Base-by-base conservation (phyloP, 1,140 invertebrate species). In the Diabrotica virgifera region DNA sequence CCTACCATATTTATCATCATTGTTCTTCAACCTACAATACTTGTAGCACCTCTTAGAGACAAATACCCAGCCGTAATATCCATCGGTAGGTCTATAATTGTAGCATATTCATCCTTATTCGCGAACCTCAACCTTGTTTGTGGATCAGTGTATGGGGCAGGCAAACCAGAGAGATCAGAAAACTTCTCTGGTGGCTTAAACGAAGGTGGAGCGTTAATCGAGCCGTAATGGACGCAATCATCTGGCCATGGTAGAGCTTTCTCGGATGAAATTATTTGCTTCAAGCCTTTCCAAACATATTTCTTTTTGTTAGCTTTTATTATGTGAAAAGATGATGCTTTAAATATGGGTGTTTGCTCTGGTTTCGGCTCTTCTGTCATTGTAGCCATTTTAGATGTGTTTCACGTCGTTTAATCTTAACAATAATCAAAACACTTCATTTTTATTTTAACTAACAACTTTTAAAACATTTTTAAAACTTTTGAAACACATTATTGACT, bases 141-240 rank as follows among this genome's bases (percentile, higher is more conserved):
- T 14, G 94, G 91, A 84, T 96, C 94, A 70, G 90, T 91, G 73
- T 96, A 97, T 54, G 89, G 89, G 54, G 93, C 89, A 58, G 87
- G 86, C 59, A 96, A 76, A 1, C 94, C 94, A 70, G 93, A 95
- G 60, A 96, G 89, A 77, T 97, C 95, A 0, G 94, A 96, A 80
- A 96, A 96, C 74, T 96, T 96, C 77, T 95, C 95, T 3, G 91
- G 86, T 35, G 94, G 95, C 78, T 88, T 90, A 70, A 95, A 93
- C 62, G 93, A 93, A 46, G 94, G 93, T 13, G 93, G 93, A 38
- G 93, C 93, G 82, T 95, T 94, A 65, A 97, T 90, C 51, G 86
- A 87, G 75, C 88, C 89, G 80, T 93, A 92, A 66, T 89, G 83
- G 69, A 91, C 83, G 14, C 83, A 80, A 74, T 89, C 84, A 63